Conservation (phyloP, 2,113 vertebrate genomes). For the Chiloscyllium plagiosum region DNA sequence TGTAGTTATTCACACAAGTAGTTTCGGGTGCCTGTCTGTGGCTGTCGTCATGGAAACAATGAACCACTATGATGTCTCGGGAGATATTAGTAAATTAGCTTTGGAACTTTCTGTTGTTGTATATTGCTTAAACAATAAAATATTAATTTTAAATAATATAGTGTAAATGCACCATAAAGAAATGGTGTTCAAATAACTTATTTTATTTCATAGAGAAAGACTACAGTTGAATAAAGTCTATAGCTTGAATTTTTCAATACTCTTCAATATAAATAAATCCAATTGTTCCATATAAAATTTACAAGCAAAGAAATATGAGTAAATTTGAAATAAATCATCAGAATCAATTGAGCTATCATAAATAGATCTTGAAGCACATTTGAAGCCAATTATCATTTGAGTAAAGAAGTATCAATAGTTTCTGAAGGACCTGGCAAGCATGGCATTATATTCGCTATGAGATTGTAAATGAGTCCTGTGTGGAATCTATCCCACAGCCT, state of each 20-base stretch:
- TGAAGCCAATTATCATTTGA: not conserved
- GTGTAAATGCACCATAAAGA: not conserved
- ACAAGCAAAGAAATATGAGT: not conserved
- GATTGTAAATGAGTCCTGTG: not conserved
- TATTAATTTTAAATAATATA: not conserved
- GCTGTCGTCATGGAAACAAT: slow-evolving; percentile 18
- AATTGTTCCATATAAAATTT: not conserved
- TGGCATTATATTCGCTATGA: not conserved
- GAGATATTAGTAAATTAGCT: not conserved
- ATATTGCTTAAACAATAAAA: not conserved
- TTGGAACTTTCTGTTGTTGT: not conserved
- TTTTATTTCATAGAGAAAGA: not conserved
- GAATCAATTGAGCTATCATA: not conserved
- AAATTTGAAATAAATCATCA: not conserved
- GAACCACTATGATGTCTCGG: not conserved
- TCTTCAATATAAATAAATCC: not conserved
- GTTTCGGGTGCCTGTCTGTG: not conserved
- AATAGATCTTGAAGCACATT: not conserved
- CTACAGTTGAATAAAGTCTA: not conserved
- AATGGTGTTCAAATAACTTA: not conserved
- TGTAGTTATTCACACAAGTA: not conserved
- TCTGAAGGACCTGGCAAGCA: not conserved
- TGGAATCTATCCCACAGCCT: not conserved
- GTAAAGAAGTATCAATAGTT: not conserved
- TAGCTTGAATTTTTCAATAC: not conserved